Conservation (phyloP, 1,140 invertebrate genomes). For the Dendrolimus punctatus region DNA sequence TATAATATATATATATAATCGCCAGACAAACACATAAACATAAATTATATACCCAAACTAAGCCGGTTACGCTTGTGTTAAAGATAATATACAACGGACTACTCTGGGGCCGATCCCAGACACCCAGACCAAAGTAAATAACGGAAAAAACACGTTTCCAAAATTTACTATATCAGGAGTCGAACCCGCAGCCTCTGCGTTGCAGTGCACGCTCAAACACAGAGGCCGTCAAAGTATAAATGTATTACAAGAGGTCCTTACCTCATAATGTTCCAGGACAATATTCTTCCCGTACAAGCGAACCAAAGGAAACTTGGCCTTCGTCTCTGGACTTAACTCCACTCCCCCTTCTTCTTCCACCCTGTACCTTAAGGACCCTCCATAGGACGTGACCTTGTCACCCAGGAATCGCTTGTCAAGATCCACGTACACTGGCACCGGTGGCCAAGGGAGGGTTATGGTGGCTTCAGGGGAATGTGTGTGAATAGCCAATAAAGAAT, state of each 20-base stretch:
- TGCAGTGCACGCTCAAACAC: no score
- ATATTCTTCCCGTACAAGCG: constrained; percentile 87
- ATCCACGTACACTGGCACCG: constrained; percentile 89
- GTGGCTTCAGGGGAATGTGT: constrained; percentile 43
- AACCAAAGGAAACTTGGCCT: constrained; percentile 82
- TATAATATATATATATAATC: no score
- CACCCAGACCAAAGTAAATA: no score
- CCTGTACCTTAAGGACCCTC: constrained; percentile 88
- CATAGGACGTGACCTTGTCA: constrained; percentile 93
- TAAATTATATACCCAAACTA: no score
- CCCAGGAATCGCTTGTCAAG: constrained; percentile 88
- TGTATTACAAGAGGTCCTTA: constrained; percentile 37
- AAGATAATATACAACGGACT: no score
- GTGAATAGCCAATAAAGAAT: constrained; percentile 67
- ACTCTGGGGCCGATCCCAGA: no score
- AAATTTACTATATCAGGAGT: no score
- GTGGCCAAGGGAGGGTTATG: constrained; percentile 74
- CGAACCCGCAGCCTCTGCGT: no score
- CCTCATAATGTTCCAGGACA: constrained; percentile 85
- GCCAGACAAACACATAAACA: no score
- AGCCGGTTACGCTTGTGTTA: no score
- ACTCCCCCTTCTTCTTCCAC: constrained; percentile 79
- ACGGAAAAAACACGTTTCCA: no score
- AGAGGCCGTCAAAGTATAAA: no score
- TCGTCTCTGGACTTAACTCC: constrained; percentile 69